A percentile compares a stretch with the other conserved stretches of the same genome.
phyloP scores from a whole-genome alignment of 2,797 vertebrate genomes.

The Columba guinea region DNA sequence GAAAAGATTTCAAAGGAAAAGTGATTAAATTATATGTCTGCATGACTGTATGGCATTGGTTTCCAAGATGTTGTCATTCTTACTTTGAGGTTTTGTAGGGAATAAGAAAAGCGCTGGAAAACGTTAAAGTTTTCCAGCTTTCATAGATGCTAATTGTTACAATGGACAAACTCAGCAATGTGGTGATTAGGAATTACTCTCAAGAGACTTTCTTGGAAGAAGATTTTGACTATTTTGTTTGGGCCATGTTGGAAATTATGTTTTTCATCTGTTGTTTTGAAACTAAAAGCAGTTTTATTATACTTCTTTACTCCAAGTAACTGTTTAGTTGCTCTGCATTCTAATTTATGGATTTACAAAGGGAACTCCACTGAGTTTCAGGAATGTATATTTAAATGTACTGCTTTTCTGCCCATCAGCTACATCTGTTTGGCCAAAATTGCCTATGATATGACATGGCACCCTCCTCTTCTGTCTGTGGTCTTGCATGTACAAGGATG shows the following conservation, averaged over 20 bases:
- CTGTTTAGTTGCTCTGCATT: neutral
- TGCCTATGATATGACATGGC: no score
- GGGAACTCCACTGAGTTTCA: neutral
- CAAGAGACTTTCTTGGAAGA: constrained; percentile 8
- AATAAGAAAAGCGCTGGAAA: neutral
- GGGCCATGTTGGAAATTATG: neutral
- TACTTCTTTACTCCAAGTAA: neutral
- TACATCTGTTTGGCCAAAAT: neutral
- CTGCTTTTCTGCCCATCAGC: neutral
- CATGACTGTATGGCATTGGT: neutral
- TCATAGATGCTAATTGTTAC: neutral
- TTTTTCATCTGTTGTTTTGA: neutral
- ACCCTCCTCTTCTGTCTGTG: neutral
- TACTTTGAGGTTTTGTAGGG: constrained; percentile 15
- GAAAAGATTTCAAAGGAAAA: constrained; percentile 19
- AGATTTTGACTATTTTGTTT: neutral
- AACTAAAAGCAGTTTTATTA: neutral
- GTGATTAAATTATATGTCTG: neutral
- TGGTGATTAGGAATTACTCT: neutral
- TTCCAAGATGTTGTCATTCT: constrained; percentile 23
- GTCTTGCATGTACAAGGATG: neutral
- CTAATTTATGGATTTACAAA: neutral
- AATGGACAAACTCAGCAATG: neutral
- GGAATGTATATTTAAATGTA: neutral
- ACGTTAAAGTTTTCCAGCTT: neutral